These are phyloP conservation scores for Leptinotarsa tumamoca DNA, from an alignment of 2,888 invertebrate species.

Conservation along the genomic window DNA sequence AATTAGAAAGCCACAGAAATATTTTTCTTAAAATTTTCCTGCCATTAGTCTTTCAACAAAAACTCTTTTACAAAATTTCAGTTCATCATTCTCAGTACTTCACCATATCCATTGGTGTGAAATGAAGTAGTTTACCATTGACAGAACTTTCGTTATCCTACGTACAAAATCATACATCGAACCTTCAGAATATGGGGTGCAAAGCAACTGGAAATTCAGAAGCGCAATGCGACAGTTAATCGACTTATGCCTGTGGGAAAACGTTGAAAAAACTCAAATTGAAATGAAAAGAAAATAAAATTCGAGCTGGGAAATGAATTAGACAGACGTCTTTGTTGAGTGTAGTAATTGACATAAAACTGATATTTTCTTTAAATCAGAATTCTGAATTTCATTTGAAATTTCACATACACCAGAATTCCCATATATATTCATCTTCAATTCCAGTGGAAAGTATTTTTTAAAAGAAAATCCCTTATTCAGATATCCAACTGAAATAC, in stretches of 20 bases:
- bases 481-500: too few relatives aligned
- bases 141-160: too few relatives aligned
- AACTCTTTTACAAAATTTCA: too few relatives aligned
- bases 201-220: neutral
- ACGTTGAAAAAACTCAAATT: neutral
- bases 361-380: neutral
- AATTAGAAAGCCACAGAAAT: too few relatives aligned
- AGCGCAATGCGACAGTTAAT: neutral
- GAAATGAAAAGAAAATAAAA: neutral
- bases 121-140: too few relatives aligned
- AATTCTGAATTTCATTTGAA: neutral
- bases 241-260: neutral
- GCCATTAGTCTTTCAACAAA: too few relatives aligned
- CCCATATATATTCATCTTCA: neutral
- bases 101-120: too few relatives aligned
- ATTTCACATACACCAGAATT: neutral
- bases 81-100: too few relatives aligned
- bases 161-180: too few relatives aligned
- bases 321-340: neutral
- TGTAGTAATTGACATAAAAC: neutral
- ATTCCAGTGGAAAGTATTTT: too few relatives aligned
- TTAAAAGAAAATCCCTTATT: too few relatives aligned
- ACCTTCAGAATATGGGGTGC: neutral
- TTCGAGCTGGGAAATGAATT: neutral
- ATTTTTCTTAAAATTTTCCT: too few relatives aligned